Evolutionary conservation across 2,113 vertebrate species (phyloP).

Genomic region (Isurus oxyrinchus): DNA sequence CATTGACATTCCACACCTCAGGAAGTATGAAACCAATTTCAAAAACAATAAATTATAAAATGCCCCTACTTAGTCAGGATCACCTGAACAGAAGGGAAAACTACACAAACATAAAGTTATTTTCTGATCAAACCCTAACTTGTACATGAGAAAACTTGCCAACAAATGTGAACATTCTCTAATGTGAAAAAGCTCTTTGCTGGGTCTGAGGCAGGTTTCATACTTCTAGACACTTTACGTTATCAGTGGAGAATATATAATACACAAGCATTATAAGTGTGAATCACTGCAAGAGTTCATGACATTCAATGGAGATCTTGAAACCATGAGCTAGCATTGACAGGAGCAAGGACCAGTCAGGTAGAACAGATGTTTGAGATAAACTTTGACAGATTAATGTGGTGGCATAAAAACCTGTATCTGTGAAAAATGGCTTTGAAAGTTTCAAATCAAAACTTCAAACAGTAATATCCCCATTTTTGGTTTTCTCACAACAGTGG

Average conservation of each 20-base stretch:
- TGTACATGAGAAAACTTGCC: not conserved
- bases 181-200: not conserved
- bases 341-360: not conserved
- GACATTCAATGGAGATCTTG: not conserved
- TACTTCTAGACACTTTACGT: not conserved
- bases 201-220: not conserved
- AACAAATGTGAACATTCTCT: not conserved
- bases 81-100: not conserved
- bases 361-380: not conserved
- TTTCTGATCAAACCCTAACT: not conserved
- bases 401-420: not conserved
- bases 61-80: conserved; percentile 1
- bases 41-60: conserved; percentile 6
- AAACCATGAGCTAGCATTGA: not conserved
- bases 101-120: not conserved
- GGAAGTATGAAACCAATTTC: not conserved
- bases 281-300: not conserved
- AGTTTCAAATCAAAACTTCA: not conserved
- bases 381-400: not conserved
- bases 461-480: not conserved
- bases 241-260: not conserved
- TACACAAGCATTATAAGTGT: not conserved
- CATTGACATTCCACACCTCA: not conserved
- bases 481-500: not conserved
- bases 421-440: not conserved